Base-by-base conservation (phyloP, 2,113 vertebrate species). In the Lepus timidus region DNA sequence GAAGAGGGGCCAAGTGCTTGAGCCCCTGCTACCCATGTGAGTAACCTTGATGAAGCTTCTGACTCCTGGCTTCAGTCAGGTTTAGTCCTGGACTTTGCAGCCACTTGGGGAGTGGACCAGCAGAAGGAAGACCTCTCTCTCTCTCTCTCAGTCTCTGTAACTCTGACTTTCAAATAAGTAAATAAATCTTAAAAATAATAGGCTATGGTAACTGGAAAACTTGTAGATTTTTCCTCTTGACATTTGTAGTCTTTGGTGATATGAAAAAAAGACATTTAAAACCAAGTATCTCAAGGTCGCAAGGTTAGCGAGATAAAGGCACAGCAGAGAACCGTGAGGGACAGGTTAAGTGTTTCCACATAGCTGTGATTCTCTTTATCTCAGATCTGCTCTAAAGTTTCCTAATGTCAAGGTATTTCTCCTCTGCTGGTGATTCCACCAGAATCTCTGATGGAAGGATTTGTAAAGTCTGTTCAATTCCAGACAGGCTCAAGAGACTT, bases 401-500 rank as follows among this genome's bases (percentile, higher is more conserved):
- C 85, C 13, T 22, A 4, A 44, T 39, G 68, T 75, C 55, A 88
- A 51, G 80, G 51, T 92, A n/a, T 55, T 88, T 93, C 90, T 91
- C 91, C 79, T 88, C 67, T 19, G 9, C 39, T 39, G 93, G 88
- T 65, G 92, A 84, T 91, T 78, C 90, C 9, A 0, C 31, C 75
- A 70, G 90, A 67, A 51, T 86, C 74, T 51, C 81, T 61, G 91
- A 70, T 33, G 67, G 70, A 91, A 94, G 71, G 61, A 92, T 79
- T 25, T 1, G 1, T 25, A 68, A 93, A 83, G 86, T 90, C 95
- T 94, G 75, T 94, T 93, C 67, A 58, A n/a, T 86, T 81, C 9
- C 65, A 93, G 94, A 96, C 67, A 87, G 86, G 68, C 25, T 78
- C 4, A 0, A 33, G 82, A 39, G 82, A 91, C 79, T 81, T 96